These are phyloP conservation scores for Caenorhabditis sp. DNA, from an alignment of 2,888 invertebrate species.

Conservation along the genomic window DNA sequence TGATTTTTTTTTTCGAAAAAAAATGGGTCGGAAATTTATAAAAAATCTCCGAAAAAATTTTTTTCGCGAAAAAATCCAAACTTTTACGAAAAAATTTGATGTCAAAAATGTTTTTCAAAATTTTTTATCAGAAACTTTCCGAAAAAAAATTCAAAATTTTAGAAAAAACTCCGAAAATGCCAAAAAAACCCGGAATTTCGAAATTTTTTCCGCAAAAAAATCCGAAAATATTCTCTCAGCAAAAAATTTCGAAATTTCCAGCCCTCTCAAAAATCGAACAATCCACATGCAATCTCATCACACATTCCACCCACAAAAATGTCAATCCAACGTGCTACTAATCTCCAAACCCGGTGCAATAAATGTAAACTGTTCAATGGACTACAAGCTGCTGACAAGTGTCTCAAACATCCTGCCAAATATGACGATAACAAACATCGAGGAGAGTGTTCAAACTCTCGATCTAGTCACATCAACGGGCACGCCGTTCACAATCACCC, in stretches of 20 bases:
- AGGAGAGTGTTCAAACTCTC: not conserved
- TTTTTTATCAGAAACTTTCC: too few species aligned
- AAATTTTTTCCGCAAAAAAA: too few species aligned
- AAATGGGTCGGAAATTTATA: too few species aligned
- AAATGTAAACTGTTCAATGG: constrained; percentile 6
- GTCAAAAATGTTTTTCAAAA: too few species aligned
- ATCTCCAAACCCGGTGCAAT: constrained; percentile 20
- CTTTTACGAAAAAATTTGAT: too few species aligned
- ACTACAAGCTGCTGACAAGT: not conserved
- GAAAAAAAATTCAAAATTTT: too few species aligned
- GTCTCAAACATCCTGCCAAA: not conserved
- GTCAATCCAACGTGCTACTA: constrained; percentile 11
- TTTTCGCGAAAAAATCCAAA: too few species aligned
- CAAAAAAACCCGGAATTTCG: too few species aligned
- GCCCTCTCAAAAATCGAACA: not conserved
- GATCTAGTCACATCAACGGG: constrained; percentile 1
- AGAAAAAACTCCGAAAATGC: too few species aligned
- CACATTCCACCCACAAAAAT: not conserved
- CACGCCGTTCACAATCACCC: constrained; percentile 18
- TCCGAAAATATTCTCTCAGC: too few species aligned
- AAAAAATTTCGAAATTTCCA: not conserved
- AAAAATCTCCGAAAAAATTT: too few species aligned
- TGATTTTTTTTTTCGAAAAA: too few species aligned
- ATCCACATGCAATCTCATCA: not conserved
- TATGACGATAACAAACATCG: not conserved